phyloP scores from a whole-genome alignment of 2,888 invertebrate species.

The Morinoia aosen region DNA sequence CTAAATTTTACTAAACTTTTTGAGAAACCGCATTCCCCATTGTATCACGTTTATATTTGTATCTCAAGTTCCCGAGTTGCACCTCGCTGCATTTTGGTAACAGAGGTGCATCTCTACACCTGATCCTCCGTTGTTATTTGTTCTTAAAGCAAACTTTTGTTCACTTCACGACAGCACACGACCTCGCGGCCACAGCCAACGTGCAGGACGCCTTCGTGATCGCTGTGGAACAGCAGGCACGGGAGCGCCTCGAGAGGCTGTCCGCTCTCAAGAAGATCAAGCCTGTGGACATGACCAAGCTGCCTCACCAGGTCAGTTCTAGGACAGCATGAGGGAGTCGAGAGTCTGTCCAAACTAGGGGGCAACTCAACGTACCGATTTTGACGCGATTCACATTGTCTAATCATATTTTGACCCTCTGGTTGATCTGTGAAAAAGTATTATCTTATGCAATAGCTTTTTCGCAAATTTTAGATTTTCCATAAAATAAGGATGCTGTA shows the following conservation, averaged over 20 bases:
- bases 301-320: conserved; percentile 83
- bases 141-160: too few relatives aligned
- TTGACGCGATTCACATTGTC: too few relatives aligned
- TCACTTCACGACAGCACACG: conserved; percentile 79
- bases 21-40: background rate
- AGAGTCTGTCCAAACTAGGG: background rate
- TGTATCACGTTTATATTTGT: background rate
- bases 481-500: too few relatives aligned
- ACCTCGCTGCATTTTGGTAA: background rate
- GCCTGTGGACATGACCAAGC: conserved; percentile 92
- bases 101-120: background rate
- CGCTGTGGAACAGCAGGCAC: conserved; percentile 94
- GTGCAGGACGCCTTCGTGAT: conserved; percentile 98
- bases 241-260: conserved; percentile 91
- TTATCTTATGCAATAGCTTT: too few relatives aligned
- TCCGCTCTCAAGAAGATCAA: conserved; percentile 93
- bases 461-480: too few relatives aligned
- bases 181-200: conserved; percentile 84
- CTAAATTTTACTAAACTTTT: background rate
- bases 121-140: too few relatives aligned
- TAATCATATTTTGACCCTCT: too few relatives aligned
- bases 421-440: too few relatives aligned
- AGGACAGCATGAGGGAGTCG: background rate
- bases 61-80: background rate
- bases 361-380: too few relatives aligned